Conservation (phyloP, 2,797 vertebrate species). For the Lacerta viridis region DNA sequence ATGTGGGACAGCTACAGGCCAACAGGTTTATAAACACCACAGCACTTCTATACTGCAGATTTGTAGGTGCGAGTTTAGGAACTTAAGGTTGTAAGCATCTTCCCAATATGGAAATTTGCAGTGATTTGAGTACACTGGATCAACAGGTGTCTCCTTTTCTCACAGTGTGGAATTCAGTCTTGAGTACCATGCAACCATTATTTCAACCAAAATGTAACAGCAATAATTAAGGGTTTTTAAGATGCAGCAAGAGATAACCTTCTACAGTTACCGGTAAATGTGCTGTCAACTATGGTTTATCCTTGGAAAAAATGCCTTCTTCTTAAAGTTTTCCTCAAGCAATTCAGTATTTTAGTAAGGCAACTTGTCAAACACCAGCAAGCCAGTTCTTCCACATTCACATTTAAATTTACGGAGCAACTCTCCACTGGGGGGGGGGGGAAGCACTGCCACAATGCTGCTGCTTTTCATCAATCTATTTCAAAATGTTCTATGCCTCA, state of each 20-base stretch:
- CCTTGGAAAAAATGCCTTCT: background rate
- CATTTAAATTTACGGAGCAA: conserved; percentile 70
- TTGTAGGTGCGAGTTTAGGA: background rate
- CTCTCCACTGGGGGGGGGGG: conserved; percentile 21
- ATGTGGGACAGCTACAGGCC: background rate
- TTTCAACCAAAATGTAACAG: background rate
- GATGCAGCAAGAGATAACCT: background rate
- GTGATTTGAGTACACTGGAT: background rate
- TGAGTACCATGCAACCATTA: background rate
- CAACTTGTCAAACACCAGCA: conserved; percentile 58
- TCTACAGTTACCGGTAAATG: background rate
- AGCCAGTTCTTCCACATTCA: conserved; percentile 57
- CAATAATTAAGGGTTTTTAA: background rate
- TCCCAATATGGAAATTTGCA: background rate
- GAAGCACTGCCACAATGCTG: conserved; percentile 54
- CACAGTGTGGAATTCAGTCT: background rate
- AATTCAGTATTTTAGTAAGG: conserved; percentile 42
- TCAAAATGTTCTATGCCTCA: conserved; percentile 66
- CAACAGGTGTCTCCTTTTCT: background rate
- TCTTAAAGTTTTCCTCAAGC: background rate
- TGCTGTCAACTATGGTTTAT: background rate
- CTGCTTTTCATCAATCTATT: conserved; percentile 71
- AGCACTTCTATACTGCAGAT: background rate
- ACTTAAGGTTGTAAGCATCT: background rate
- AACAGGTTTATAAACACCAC: background rate